A percentile compares a stretch with the other conserved stretches of the same genome.
phyloP scores from a whole-genome alignment of 2,113 vertebrate genomes.

The Dendrocopos noguchii region DNA sequence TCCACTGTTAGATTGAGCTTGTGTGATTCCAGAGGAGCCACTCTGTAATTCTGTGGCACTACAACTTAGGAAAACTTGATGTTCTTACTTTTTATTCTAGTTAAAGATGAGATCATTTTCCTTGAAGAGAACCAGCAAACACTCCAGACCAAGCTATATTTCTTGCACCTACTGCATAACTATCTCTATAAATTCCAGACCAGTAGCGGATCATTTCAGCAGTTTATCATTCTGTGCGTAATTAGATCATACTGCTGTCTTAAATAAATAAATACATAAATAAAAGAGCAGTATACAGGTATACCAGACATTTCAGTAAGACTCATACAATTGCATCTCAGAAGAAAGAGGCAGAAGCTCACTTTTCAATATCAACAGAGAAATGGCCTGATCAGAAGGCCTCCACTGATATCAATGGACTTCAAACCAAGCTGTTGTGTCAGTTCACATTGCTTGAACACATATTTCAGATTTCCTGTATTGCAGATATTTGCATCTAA shows the following conservation, averaged over 20 bases:
- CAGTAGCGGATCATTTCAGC: neutral
- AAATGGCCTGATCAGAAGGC: neutral
- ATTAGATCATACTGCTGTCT: neutral
- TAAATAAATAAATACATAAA: neutral
- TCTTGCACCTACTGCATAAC: neutral
- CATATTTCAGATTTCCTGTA: neutral
- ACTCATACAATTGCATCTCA: neutral
- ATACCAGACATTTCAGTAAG: neutral
- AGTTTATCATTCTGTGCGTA: neutral
- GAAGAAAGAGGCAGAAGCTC: neutral
- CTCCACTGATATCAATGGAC: neutral
- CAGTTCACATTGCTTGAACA: neutral
- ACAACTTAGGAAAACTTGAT: neutral
- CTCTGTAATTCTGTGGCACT: neutral
- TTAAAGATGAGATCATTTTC: neutral
- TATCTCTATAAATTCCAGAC: neutral
- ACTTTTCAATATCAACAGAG: neutral
- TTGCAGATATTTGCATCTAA: constrained; percentile 25
- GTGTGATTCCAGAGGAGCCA: neutral
- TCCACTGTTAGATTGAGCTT: neutral
- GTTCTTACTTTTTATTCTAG: neutral
- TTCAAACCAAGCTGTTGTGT: constrained; percentile 12
- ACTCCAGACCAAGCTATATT: neutral
- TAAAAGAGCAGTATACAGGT: neutral
- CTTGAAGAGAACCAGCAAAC: neutral